Percentiles rank a stretch among this genome's conserved stretches.
Evolutionary conservation across 2,797 vertebrate genomes (phyloP).

Genomic region (Enteromius trimaculatus): DNA sequence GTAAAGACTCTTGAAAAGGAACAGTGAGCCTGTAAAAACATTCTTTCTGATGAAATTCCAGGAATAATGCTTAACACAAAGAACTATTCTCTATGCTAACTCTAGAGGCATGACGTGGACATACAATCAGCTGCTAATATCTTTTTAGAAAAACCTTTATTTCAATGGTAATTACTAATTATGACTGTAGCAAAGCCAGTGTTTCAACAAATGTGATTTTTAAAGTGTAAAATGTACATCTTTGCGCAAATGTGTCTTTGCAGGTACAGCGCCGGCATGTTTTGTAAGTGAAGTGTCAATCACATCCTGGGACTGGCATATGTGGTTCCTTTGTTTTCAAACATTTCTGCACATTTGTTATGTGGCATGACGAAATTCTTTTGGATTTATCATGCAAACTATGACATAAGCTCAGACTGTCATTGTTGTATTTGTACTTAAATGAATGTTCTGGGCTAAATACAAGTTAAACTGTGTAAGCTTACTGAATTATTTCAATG

Average conservation of each 20-base stretch:
- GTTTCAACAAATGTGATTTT: conserved; percentile 27
- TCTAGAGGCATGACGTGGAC: background rate
- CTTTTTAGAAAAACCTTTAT: conserved; percentile 11
- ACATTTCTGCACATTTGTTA: conserved; percentile 13
- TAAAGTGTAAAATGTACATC: conserved; percentile 15
- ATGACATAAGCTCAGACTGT: background rate
- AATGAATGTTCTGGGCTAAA: background rate
- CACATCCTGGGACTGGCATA: background rate
- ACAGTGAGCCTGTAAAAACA: conserved; percentile 1
- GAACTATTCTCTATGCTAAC: conserved; percentile 7
- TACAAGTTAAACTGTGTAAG: background rate
- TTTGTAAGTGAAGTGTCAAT: background rate
- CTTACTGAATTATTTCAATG: background rate
- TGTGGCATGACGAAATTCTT: background rate
- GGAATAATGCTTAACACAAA: conserved; percentile 29
- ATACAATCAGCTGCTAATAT: conserved; percentile 54
- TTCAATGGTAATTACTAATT: conserved; percentile 29
- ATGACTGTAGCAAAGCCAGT: conserved; percentile 35
- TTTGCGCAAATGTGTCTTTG: conserved; percentile 10
- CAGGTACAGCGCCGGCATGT: background rate
- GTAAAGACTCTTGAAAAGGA: conserved; percentile 15
- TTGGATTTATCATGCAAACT: background rate
- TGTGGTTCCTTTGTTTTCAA: conserved; percentile 4
- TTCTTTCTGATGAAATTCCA: conserved; percentile 7
- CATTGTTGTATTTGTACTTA: background rate